Percentiles rank a stretch among this genome's conserved stretches.
Conservation (phyloP, 2,888 invertebrate species). For the Anticlea derivata region DNA sequence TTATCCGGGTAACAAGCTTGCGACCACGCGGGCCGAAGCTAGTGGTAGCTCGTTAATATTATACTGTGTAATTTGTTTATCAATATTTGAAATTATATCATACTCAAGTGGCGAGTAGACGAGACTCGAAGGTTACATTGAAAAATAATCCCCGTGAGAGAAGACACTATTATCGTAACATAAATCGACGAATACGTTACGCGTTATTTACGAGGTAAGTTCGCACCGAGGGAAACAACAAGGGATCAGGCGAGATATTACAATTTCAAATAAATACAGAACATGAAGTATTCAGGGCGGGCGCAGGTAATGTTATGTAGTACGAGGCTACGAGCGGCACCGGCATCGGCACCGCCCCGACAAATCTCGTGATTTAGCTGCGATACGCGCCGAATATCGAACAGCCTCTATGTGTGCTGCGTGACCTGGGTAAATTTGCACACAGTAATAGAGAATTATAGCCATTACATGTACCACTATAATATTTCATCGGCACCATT, state of each 20-base stretch:
- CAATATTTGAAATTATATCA: neutral
- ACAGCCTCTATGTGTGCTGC: conserved; percentile 72
- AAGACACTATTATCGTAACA: conserved; percentile 67
- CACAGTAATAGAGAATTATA: conserved; percentile 75
- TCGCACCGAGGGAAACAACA: conserved; percentile 72
- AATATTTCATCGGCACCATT: conserved; percentile 33
- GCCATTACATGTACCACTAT: conserved; percentile 53
- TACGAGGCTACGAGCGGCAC: conserved; percentile 46
- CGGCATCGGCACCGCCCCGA: conserved; percentile 72
- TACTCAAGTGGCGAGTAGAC: conserved; percentile 9
- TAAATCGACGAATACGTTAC: conserved; percentile 73
- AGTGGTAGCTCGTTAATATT: too few species aligned
- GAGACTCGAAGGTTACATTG: conserved; percentile 28
- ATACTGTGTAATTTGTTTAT: neutral
- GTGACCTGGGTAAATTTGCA: conserved; percentile 79
- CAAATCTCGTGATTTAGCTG: conserved; percentile 83
- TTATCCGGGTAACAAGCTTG: too few species aligned
- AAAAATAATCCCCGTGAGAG: conserved; percentile 53
- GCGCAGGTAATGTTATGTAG: conserved; percentile 80
- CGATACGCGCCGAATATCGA: conserved; percentile 81
- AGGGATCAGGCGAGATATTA: conserved; percentile 79
- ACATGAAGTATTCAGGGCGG: conserved; percentile 81
- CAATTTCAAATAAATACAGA: conserved; percentile 82
- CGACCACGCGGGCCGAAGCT: too few species aligned
- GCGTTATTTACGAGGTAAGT: conserved; percentile 75